A percentile compares a stretch with the other conserved stretches of the same genome.
phyloP scores from a whole-genome alignment of 2,113 vertebrate genomes.

The Seriola rivoliana region DNA sequence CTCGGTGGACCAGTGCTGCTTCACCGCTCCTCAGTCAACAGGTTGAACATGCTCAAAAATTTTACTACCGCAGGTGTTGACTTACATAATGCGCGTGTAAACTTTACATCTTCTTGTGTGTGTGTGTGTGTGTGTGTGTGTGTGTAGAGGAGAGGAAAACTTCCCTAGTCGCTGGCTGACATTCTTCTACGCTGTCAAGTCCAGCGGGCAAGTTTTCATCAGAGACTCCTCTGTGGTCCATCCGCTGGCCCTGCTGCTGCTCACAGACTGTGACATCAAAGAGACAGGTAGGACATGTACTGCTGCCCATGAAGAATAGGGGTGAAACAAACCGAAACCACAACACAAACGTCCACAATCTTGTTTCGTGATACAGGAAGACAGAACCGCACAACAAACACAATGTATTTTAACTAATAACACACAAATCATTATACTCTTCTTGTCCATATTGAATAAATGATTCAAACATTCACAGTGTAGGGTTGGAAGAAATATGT shows the following conservation, averaged over 20 bases:
- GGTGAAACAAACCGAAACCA: no score
- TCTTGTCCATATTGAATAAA: no score
- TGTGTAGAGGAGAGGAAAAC: constrained; percentile 84
- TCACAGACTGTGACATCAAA: constrained; percentile 90
- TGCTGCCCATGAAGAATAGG: background rate
- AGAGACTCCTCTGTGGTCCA: constrained; percentile 94
- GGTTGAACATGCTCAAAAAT: constrained; percentile 74
- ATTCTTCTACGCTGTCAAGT: constrained; percentile 94
- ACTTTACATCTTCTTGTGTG: background rate
- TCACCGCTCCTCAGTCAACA: constrained; percentile 96
- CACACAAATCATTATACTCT: no score
- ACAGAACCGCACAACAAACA: no score
- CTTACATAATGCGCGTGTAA: background rate
- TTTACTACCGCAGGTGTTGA: fast-evolving
- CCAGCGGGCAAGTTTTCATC: constrained; percentile 90
- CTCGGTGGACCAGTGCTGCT: constrained; percentile 90
- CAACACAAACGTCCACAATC: no score
- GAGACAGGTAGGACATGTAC: constrained; percentile 86
- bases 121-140: background rate
- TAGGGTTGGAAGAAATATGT: no score
- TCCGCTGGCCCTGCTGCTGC: constrained; percentile 92
- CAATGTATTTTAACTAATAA: no score
- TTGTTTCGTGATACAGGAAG: no score
- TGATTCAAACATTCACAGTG: no score
- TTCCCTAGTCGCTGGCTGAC: constrained; percentile 95